Base-by-base conservation (phyloP, 2,888 invertebrate genomes). In the Branchipolynoe longqiensis region DNA sequence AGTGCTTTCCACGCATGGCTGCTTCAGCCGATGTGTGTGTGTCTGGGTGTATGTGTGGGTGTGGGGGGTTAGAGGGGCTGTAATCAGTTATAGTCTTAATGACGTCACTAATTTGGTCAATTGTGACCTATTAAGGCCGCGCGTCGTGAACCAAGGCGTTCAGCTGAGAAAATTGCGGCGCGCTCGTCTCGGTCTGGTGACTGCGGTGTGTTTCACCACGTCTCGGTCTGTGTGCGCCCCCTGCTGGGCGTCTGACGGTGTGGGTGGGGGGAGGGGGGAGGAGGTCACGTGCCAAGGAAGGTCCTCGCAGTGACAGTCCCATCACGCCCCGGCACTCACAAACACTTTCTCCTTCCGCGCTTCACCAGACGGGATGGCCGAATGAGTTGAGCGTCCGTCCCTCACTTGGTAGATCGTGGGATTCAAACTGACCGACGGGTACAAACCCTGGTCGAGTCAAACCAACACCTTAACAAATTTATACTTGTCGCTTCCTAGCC, bases 321-420 rank as follows among this genome's bases (percentile, higher is more conserved):
- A 78, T 78, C 78, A 78, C 78, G 78, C 48, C 41, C 48, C 41
- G 48, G 8, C 40, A 78, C 78, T 78, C 28, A 78, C 78, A 78
- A 78, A 78, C 28, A 12, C 28, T 48, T 48, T 78, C 41, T 78
- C 25, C 31, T 41, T 48, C 14, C 33, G 69, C 1, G 36, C 69
- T 36, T 38, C 69, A n/a, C 18, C 36, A 38, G 38, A 38, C 69
- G 69, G 69, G 69, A 33, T 69, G 36, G 36, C 38, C 22, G 69
- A 64, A 4, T 25, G 56, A 12, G 3, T 22, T 56, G n/a, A 3
- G 3, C 3, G 12, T n/a, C n/a, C n/a, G n/a, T n/a, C n/a, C n/a
- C n/a, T n/a, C n/a, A n/a, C n/a, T n/a, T n/a, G n/a, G n/a, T n/a
- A n/a, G n/a, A n/a, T n/a, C n/a, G n/a, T n/a, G n/a, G n/a, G n/a